phyloP scores from a whole-genome alignment of 2,888 invertebrate genomes.

The Diabrotica balteata region DNA sequence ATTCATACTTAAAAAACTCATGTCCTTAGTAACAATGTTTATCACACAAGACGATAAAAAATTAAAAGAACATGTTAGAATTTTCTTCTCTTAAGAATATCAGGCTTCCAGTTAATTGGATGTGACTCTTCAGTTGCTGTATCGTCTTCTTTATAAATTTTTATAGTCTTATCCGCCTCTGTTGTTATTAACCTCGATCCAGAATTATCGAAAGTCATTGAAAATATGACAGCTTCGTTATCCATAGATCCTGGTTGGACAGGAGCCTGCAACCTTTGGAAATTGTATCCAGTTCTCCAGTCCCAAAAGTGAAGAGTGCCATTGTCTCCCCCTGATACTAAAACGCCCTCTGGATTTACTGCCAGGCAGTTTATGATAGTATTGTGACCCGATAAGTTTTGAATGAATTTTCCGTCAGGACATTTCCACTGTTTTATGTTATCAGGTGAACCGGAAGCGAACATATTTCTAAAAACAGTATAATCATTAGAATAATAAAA shows the following conservation, averaged over 20 bases:
- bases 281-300: slow-evolving; percentile 99
- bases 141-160: slow-evolving; percentile 98
- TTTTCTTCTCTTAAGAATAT: slow-evolving; percentile 90
- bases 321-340: slow-evolving; percentile 98
- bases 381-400: slow-evolving; percentile 96
- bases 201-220: slow-evolving; percentile 94
- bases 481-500: not conserved
- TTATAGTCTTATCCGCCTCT: slow-evolving; percentile 99
- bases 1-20: too few relatives aligned
- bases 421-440: slow-evolving; percentile 99
- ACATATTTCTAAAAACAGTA: slow-evolving; percentile 73
- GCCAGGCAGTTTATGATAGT: slow-evolving; percentile 97
- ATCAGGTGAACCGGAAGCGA: slow-evolving; percentile 97
- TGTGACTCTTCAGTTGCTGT: slow-evolving; percentile 94
- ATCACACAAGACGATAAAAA: too few relatives aligned
- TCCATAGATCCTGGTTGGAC: slow-evolving; percentile 99
- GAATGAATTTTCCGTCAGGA: slow-evolving; percentile 96
- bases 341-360: slow-evolving; percentile 91
- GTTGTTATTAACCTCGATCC: slow-evolving; percentile 88
- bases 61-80: slow-evolving; percentile 66
- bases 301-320: slow-evolving; percentile 98
- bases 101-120: slow-evolving; percentile 97
- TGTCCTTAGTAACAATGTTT: too few relatives aligned
- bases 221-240: slow-evolving; percentile 97
- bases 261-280: slow-evolving; percentile 87